Percentiles rank a stretch among this genome's conserved stretches.
These are phyloP conservation scores for Drosophila paranaensis DNA, from an alignment of 2,888 invertebrate genomes.

Conservation along the genomic window DNA sequence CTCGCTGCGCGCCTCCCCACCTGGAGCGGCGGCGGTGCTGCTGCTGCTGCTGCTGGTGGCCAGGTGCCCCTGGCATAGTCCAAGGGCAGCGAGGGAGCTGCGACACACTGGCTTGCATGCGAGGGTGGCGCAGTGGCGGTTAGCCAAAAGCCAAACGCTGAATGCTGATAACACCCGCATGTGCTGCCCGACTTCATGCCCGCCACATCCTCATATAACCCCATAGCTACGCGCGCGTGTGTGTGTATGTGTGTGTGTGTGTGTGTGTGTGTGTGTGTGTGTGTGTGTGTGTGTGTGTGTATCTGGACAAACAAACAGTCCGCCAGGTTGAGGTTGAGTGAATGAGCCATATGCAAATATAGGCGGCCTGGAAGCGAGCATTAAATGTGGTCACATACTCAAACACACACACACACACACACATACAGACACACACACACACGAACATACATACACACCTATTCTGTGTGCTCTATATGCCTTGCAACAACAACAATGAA, in stretches of 20 bases:
- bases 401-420: constrained; percentile 28
- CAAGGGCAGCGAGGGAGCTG: constrained; percentile 20
- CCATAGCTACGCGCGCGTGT: constrained; percentile 14
- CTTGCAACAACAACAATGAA: constrained; percentile 44
- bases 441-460: neutral
- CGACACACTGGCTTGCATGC: constrained; percentile 8
- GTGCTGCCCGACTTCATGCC: constrained; percentile 24
- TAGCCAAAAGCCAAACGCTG: constrained; percentile 69
- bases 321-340: constrained; percentile 67
- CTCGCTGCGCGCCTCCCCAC: neutral
- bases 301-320: constrained; percentile 78
- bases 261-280: constrained; percentile 48
- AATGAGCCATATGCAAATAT: constrained; percentile 79
- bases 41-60: constrained; percentile 42
- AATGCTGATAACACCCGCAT: constrained; percentile 79
- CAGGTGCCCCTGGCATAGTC: constrained; percentile 47
- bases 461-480: constrained; percentile 20
- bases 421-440: constrained; percentile 14
- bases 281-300: constrained; percentile 42
- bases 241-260: constrained; percentile 57
- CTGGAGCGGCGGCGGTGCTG: neutral
- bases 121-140: constrained; percentile 40
- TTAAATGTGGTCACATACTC: constrained; percentile 54
- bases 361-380: constrained; percentile 70
- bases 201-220: neutral